A percentile compares a stretch with the other conserved stretches of the same genome.
phyloP scores from a whole-genome alignment of 1,140 invertebrate genomes.

The Dendroctonus ponderosae region DNA sequence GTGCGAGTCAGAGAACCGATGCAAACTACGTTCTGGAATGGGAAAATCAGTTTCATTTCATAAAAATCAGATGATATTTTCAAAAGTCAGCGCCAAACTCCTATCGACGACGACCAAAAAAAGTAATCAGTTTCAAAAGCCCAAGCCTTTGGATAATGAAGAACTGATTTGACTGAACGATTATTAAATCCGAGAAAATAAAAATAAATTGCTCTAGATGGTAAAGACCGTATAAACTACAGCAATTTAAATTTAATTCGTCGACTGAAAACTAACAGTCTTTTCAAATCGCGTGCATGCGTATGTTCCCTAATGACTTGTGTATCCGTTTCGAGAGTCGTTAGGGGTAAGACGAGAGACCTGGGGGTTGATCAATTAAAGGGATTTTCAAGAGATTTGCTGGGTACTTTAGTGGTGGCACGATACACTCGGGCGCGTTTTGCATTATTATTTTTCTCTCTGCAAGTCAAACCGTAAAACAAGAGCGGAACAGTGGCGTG shows the following conservation, averaged over 20 bases:
- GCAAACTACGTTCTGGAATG: no score
- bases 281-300: conserved; percentile 26
- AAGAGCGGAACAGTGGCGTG: conserved; percentile 24
- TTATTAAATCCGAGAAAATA: no score
- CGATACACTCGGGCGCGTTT: conserved; percentile 36
- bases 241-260: conserved; percentile 26
- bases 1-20: no score
- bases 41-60: no score
- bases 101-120: no score
- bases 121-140: no score
- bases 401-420: conserved; percentile 29
- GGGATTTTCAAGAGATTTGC: conserved; percentile 36
- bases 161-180: no score
- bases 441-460: conserved; percentile 30
- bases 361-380: conserved; percentile 43
- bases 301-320: conserved; percentile 33
- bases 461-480: conserved; percentile 24
- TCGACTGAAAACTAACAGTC: conserved; percentile 32
- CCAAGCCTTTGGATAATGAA: no score
- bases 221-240: conserved; percentile 9
- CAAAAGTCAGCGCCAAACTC: no score
- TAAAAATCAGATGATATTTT: no score
- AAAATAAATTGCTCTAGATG: no score
- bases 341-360: conserved; percentile 41
- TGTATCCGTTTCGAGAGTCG: conserved; percentile 46